Evolutionary conservation across 2,113 vertebrate genomes (phyloP).

Genomic region (Dolichallabes microphthalmus): DNA sequence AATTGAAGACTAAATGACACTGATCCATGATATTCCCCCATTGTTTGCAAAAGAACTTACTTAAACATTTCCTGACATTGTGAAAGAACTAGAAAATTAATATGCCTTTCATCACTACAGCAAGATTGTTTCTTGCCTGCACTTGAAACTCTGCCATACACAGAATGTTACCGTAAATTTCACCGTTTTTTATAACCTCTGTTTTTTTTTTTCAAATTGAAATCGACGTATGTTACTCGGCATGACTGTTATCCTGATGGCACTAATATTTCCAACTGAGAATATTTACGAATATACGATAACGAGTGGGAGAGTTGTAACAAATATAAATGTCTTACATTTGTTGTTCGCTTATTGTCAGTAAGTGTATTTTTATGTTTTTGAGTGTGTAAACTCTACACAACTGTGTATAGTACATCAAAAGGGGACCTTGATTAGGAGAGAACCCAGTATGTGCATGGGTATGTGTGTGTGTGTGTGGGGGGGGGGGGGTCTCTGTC

Average conservation of each 20-base stretch:
- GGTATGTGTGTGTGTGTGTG: neutral
- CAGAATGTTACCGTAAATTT: conserved; percentile 13
- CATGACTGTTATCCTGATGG: neutral
- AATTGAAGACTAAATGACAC: neutral
- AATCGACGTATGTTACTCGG: neutral
- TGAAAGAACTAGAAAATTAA: neutral
- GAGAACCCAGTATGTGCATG: neutral
- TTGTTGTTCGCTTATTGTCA: neutral
- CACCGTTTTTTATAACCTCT: neutral
- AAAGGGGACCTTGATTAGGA: neutral
- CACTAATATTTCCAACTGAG: neutral
- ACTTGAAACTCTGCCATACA: conserved; percentile 11
- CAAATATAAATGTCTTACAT: neutral
- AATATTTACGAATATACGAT: neutral
- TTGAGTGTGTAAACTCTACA: conserved; percentile 50
- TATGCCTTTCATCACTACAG: neutral
- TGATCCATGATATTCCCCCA: neutral
- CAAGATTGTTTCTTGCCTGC: conserved; percentile 3
- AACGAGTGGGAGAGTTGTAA: neutral
- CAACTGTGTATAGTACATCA: conserved; percentile 51
- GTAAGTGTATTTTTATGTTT: neutral
- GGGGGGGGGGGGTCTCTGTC: neutral
- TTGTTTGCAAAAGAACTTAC: neutral
- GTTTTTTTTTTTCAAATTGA: neutral
- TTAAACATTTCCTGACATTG: conserved; percentile 4